Evolutionary conservation across 2,888 invertebrate species (phyloP).

Genomic region (Cosmia pyralina): DNA sequence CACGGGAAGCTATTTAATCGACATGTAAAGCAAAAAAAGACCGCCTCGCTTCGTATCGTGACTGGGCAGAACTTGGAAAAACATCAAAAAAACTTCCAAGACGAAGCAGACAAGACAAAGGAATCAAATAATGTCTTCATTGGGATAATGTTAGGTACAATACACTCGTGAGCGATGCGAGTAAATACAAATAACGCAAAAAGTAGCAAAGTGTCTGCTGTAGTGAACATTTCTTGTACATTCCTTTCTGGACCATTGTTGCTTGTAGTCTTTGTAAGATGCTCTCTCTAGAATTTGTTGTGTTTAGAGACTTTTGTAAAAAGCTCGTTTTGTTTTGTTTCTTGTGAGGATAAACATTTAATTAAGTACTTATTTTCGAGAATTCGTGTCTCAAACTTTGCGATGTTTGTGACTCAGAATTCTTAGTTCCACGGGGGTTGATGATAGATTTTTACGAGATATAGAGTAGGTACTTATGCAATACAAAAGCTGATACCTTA

Average conservation of each 20-base stretch:
- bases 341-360: not conserved
- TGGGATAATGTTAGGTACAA: conserved; percentile 44
- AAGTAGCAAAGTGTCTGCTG: conserved; percentile 31
- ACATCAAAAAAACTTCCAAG: conserved; percentile 13
- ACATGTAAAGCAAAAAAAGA: not conserved
- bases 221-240: conserved; percentile 37
- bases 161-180: conserved; percentile 47
- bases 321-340: conserved; percentile 6
- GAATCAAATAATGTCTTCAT: conserved; percentile 52
- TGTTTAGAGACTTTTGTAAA: conserved; percentile 31
- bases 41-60: not conserved
- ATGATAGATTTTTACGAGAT: not conserved
- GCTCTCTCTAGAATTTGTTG: conserved; percentile 30
- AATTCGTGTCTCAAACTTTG: not conserved
- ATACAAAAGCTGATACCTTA: not conserved
- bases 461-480: no score
- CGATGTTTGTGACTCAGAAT: not conserved
- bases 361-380: not conserved
- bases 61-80: conserved; percentile 15
- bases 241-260: conserved; percentile 44
- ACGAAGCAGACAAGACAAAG: conserved; percentile 29
- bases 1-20: not conserved
- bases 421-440: not conserved
- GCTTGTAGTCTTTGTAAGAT: conserved; percentile 40
- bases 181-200: conserved; percentile 49